phyloP scores from a whole-genome alignment of 92 coral and sea anemone species.

The Siderastrea radians region DNA sequence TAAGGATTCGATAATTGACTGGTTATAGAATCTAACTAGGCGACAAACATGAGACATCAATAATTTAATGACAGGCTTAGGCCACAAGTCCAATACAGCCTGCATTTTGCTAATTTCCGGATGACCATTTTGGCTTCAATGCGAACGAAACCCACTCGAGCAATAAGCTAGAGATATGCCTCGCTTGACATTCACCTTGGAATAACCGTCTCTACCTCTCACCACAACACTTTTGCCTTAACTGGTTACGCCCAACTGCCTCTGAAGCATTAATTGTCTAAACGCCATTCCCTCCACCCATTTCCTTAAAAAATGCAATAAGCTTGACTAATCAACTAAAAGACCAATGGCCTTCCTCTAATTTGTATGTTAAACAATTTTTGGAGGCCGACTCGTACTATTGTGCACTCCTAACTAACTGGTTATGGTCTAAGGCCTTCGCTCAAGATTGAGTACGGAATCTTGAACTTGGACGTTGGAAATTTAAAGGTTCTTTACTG shows the following conservation, averaged over 20 bases:
- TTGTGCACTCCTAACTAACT: too few species aligned
- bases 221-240: background rate
- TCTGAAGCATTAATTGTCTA: slow-evolving; percentile 1
- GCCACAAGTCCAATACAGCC: slow-evolving; percentile 13
- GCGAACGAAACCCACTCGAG: slow-evolving; percentile 29
- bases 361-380: background rate
- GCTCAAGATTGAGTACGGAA: too few species aligned
- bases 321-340: background rate
- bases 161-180: background rate
- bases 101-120: slow-evolving; percentile 34
- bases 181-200: slow-evolving; percentile 44
- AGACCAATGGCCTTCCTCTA: background rate
- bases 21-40: slow-evolving; percentile 20
- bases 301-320: background rate
- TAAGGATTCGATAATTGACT: slow-evolving; percentile 31
- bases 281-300: slow-evolving; percentile 7
- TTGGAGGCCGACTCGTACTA: too few species aligned
- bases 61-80: slow-evolving; percentile 42
- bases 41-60: slow-evolving; percentile 55
- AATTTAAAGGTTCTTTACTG: slow-evolving; percentile 14
- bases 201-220: background rate
- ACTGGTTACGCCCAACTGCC: slow-evolving; percentile 12
- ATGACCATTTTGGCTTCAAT: background rate
- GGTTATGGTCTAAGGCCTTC: background rate
- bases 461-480: background rate